phyloP scores from a whole-genome alignment of 2,797 vertebrate genomes.

The Hydrophis major region DNA sequence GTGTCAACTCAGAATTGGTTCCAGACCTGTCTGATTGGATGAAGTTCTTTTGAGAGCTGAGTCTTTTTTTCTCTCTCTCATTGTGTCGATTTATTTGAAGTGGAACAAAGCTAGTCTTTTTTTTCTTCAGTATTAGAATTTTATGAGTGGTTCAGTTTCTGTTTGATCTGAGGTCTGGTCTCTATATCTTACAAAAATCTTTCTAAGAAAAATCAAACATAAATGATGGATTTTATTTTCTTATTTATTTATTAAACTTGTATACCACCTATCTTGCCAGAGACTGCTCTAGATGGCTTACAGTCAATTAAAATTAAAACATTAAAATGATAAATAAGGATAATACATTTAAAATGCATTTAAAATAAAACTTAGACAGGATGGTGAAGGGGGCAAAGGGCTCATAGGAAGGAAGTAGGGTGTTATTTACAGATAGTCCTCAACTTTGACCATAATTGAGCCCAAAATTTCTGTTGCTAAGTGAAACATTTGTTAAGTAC shows the following conservation, averaged over 20 bases:
- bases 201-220: background rate
- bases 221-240: background rate
- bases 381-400: background rate
- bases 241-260: background rate
- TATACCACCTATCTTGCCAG: background rate
- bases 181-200: background rate
- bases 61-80: background rate
- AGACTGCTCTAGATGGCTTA: background rate
- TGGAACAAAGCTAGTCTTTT: background rate
- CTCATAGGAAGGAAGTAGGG: background rate
- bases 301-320: background rate
- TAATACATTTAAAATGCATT: background rate
- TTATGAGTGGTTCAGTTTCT: background rate
- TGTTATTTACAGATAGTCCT: background rate
- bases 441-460: background rate
- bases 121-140: background rate
- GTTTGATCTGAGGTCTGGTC: background rate
- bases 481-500: background rate
- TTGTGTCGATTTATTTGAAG: background rate
- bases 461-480: background rate
- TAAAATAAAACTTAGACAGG: background rate
- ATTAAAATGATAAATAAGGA: background rate
- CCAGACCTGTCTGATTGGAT: background rate
- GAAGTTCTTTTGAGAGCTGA: background rate
- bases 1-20: background rate